These are phyloP conservation scores for Podarcis lilfordi DNA, from an alignment of 2,797 vertebrate species.

Conservation along the genomic window DNA sequence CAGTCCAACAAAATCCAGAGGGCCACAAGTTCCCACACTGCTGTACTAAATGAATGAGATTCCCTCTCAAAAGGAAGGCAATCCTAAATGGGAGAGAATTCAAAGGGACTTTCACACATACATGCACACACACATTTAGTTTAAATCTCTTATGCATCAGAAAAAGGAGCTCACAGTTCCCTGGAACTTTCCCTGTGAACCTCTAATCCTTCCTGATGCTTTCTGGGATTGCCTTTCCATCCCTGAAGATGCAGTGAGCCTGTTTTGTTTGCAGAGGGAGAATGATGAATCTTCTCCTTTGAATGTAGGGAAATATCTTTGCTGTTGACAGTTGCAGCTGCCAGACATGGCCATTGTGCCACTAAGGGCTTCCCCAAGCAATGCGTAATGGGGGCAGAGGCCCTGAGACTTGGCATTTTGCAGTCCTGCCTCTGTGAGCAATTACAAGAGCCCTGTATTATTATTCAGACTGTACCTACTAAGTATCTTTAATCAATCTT, in stretches of 20 bases:
- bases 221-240: background rate
- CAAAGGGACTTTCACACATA: background rate
- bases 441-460: background rate
- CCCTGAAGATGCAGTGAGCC: background rate
- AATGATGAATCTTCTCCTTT: background rate
- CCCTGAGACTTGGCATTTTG: background rate
- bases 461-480: constrained; percentile 8
- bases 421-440: background rate
- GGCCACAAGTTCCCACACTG: no score
- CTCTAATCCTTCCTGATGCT: background rate
- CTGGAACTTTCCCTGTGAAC: background rate
- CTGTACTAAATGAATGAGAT: no score
- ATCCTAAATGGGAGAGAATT: background rate
- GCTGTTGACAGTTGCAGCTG: background rate
- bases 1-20: no score
- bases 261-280: background rate
- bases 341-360: background rate
- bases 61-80: no score
- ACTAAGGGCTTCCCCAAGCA: background rate
- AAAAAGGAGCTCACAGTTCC: background rate
- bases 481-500: constrained; percentile 28
- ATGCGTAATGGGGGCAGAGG: background rate
- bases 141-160: background rate
- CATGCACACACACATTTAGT: background rate
- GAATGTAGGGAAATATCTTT: background rate